phyloP scores from a whole-genome alignment of 2,888 invertebrate species.

The Lapara coniferarum region DNA sequence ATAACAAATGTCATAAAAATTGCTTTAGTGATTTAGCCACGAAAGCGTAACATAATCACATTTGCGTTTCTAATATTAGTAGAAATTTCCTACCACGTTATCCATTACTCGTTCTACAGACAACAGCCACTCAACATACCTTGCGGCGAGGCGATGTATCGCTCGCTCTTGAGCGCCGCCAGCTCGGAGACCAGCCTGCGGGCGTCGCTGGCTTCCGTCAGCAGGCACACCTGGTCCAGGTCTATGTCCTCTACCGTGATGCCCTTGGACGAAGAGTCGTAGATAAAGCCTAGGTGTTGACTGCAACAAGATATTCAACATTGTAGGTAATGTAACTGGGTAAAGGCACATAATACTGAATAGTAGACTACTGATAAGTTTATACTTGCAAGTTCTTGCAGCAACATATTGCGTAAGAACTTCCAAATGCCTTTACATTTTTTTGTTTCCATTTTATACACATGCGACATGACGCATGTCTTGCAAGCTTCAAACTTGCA shows the following conservation, averaged over 20 bases:
- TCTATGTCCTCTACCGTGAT: conserved; percentile 68
- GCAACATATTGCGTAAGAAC: too few relatives aligned
- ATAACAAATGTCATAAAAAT: too few relatives aligned
- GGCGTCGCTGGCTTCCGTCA: conserved; percentile 58
- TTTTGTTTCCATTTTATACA: too few relatives aligned
- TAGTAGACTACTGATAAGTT: too few relatives aligned
- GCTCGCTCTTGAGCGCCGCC: conserved; percentile 49
- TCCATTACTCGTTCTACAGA: background rate
- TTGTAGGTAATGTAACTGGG: background rate
- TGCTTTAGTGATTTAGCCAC: too few relatives aligned
- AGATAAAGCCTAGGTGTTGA: conserved; percentile 71
- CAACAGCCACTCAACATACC: conserved; percentile 49
- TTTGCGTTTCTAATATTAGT: too few relatives aligned
- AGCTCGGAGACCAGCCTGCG: conserved; percentile 55
- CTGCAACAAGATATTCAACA: conserved; percentile 52
- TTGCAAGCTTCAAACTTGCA: too few relatives aligned
- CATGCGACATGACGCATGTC: too few relatives aligned
- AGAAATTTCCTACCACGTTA: background rate
- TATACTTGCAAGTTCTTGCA: too few relatives aligned
- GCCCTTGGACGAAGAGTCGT: conserved; percentile 65
- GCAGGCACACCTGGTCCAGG: conserved; percentile 61
- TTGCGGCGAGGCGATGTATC: conserved; percentile 57
- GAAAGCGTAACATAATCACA: too few relatives aligned
- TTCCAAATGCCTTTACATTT: too few relatives aligned
- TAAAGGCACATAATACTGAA: too few relatives aligned